phyloP scores from a whole-genome alignment of 92 coral and sea anemone species.

The Palythoa caribaeorum region DNA sequence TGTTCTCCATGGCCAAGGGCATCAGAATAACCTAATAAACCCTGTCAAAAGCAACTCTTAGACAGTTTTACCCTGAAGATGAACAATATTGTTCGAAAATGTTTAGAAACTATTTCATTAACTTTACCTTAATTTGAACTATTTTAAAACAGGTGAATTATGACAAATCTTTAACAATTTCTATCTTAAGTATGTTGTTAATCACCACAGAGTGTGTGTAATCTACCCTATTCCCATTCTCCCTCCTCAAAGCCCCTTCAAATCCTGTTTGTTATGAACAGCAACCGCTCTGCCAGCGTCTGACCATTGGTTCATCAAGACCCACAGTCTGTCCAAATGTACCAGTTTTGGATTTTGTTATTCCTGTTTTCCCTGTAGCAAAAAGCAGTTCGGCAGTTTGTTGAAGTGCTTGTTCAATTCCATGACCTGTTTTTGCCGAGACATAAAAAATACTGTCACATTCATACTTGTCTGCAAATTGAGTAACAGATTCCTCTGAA shows the following conservation, averaged over 20 bases:
- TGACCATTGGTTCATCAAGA: constrained; percentile 68
- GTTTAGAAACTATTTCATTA: too few species aligned
- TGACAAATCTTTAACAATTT: too few species aligned
- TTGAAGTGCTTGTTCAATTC: constrained; percentile 75
- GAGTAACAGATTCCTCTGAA: constrained; percentile 65
- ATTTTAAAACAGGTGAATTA: too few species aligned
- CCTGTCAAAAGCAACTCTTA: too few species aligned
- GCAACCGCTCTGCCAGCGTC: constrained; percentile 76
- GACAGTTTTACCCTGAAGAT: too few species aligned
- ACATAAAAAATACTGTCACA: constrained; percentile 66
- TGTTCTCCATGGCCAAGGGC: too few species aligned
- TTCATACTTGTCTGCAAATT: constrained; percentile 77
- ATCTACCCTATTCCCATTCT: background rate
- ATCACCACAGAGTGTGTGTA: background rate
- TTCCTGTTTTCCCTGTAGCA: constrained; percentile 27
- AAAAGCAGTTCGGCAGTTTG: constrained; percentile 64
- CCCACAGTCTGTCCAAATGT: constrained; percentile 52
- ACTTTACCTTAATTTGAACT: too few species aligned
- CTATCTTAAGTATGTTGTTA: too few species aligned
- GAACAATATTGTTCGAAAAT: too few species aligned
- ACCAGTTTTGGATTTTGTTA: constrained; percentile 47
- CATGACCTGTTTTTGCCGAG: constrained; percentile 96
- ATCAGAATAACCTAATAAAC: too few species aligned
- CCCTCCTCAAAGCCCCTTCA: background rate
- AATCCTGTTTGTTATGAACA: constrained; percentile 52